Evolutionary conservation across 2,113 vertebrate genomes (phyloP).

Genomic region (Cariama cristata): DNA sequence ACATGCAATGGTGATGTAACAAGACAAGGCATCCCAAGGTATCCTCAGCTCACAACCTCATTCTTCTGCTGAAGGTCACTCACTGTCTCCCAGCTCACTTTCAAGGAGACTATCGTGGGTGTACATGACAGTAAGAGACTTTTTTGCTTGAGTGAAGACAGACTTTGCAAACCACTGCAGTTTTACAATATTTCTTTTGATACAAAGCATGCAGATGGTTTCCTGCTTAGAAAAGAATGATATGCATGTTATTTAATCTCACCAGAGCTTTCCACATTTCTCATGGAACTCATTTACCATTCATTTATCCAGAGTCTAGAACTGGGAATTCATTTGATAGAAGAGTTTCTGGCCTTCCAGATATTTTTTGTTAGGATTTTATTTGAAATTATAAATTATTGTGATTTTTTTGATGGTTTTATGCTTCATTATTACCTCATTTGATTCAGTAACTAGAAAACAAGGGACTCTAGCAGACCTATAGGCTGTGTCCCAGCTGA

Average conservation of each 20-base stretch:
- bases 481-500: not conserved
- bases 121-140: not conserved
- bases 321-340: not conserved
- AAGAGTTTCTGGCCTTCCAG: not conserved
- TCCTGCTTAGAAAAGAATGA: not conserved
- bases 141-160: not conserved
- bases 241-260: not conserved
- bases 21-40: not conserved
- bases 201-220: not conserved
- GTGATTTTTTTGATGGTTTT: accelerated
- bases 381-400: not conserved
- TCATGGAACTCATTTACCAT: not conserved
- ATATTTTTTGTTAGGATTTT: not conserved
- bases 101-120: not conserved
- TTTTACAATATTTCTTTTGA: not conserved
- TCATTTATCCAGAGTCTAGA: not conserved
- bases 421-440: not conserved
- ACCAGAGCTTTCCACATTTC: not conserved
- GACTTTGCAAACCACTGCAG: not conserved
- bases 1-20: not conserved
- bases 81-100: not conserved
- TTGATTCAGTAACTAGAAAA: not conserved
- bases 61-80: not conserved
- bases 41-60: not conserved
- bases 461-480: not conserved